Percentiles rank a stretch among this genome's conserved stretches.
These are phyloP conservation scores for Oreocharis arfaki DNA, from an alignment of 2,113 vertebrate species.

Conservation along the genomic window DNA sequence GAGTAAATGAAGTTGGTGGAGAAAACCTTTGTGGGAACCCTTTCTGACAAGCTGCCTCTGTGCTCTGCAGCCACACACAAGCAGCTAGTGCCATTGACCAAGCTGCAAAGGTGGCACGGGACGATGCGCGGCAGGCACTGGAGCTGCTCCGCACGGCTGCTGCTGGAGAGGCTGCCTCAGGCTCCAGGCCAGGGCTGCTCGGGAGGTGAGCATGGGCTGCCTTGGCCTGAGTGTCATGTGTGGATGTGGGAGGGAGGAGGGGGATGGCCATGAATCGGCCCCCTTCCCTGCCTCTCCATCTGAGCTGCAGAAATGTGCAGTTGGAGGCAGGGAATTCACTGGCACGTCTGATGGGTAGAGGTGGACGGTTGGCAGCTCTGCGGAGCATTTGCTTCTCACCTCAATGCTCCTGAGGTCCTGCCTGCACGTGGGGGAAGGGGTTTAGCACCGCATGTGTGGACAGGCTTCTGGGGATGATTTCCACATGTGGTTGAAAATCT, in stretches of 20 bases:
- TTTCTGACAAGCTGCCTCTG: background rate
- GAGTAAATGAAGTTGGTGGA: rapidly evolving
- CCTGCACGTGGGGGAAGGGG: background rate
- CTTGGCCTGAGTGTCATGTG: rapidly evolving
- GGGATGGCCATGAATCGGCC: rapidly evolving
- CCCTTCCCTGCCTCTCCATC: background rate
- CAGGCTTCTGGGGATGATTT: background rate
- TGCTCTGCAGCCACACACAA: constrained; percentile 73
- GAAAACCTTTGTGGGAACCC: rapidly evolving
- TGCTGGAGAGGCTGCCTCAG: constrained; percentile 1
- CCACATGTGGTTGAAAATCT: background rate
- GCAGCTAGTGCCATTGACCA: constrained; percentile 65
- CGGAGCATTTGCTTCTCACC: background rate
- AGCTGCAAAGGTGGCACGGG: constrained; percentile 34
- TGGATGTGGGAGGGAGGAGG: rapidly evolving
- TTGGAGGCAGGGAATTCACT: rapidly evolving
- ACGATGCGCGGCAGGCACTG: constrained; percentile 64
- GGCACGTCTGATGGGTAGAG: rapidly evolving
- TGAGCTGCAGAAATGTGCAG: background rate
- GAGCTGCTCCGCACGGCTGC: constrained; percentile 50
- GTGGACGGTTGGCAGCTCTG: background rate
- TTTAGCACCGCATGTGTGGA: rapidly evolving
- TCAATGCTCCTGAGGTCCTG: background rate
- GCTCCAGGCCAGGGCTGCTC: constrained; percentile 69
- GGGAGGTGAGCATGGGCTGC: constrained; percentile 66